Evolutionary conservation across 2,888 invertebrate genomes (phyloP).

Genomic region (Xylota sylvarum): DNA sequence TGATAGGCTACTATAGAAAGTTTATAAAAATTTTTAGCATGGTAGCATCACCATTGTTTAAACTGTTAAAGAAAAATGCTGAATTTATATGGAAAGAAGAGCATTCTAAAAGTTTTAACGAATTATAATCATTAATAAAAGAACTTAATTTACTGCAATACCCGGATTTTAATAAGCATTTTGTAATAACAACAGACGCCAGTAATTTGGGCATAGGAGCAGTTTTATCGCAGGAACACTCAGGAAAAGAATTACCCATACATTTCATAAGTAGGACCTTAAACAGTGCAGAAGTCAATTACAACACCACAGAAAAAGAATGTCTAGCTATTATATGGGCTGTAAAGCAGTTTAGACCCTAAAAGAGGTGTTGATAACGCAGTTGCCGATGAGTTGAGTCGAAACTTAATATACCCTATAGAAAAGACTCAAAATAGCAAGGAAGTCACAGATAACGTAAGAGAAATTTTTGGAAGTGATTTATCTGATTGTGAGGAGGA

Average conservation of each 20-base stretch:
- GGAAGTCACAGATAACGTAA: neutral
- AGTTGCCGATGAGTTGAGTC: neutral
- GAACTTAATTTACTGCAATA: too few species aligned
- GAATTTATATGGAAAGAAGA: neutral
- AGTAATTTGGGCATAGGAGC: neutral
- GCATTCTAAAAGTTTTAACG: too few species aligned
- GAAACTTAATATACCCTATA: neutral
- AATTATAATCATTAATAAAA: neutral
- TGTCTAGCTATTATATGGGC: neutral
- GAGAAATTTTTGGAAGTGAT: neutral
- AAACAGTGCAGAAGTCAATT: neutral
- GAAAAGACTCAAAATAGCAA: neutral
- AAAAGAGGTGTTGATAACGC: neutral
- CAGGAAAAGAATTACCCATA: slow-evolving; percentile 9
- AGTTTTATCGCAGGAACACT: slow-evolving; percentile 3
- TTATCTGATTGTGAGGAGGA: neutral
- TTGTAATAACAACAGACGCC: neutral
- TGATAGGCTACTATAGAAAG: neutral
- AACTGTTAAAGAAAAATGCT: neutral
- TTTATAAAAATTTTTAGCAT: neutral
- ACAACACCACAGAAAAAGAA: neutral
- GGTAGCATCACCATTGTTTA: slow-evolving; percentile 63
- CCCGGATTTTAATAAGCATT: neutral
- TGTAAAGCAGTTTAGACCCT: neutral
- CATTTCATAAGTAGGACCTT: slow-evolving; percentile 11